Evolutionary conservation across 2,113 vertebrate species (phyloP), one percentile per base, ranked within the genome.

Genomic region (Dipodomys spectabilis): DNA sequence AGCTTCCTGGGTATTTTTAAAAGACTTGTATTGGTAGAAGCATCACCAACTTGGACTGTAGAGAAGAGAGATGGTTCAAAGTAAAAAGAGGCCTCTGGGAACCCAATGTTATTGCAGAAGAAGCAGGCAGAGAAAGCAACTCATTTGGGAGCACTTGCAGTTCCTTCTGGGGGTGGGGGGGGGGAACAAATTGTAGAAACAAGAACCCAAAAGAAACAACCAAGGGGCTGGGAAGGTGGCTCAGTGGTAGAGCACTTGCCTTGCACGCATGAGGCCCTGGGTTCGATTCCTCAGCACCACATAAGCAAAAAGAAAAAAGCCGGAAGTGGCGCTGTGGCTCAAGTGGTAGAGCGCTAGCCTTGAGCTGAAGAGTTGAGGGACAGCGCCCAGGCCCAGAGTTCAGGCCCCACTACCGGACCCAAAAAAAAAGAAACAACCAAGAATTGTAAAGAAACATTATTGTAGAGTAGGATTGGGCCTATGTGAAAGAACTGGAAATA

Each of bases 351-450:
- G n/a, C n/a, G n/a, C n/a, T n/a, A n/a, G n/a, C n/a, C n/a, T n/a
- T n/a, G n/a, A n/a, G n/a, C n/a, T n/a, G n/a, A n/a, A n/a, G n/a
- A n/a, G n/a, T n/a, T n/a, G n/a, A n/a, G n/a, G n/a, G n/a, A n/a
- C n/a, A n/a, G n/a, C n/a, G n/a, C n/a, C n/a, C n/a, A n/a, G n/a
- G n/a, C n/a, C n/a, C n/a, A n/a, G n/a, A n/a, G n/a, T n/a, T n/a
- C n/a, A n/a, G n/a, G n/a, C n/a, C n/a, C n/a, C n/a, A n/a, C n/a
- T n/a, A n/a, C n/a, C n/a, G n/a, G n/a, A n/a, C n/a, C n/a, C n/a
- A n/a, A n/a, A n/a, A n/a, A n/a, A 77, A 49, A 79, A 35, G 57
- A 44, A 81, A 91, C 75, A 92, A 57, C 75, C 57, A 77, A 89
- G 62, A 78, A 78, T 72, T 32, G 53, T 13, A 57, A 57, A 57